phyloP scores from a whole-genome alignment of 2,797 vertebrate genomes.

The Coluber constrictor region DNA sequence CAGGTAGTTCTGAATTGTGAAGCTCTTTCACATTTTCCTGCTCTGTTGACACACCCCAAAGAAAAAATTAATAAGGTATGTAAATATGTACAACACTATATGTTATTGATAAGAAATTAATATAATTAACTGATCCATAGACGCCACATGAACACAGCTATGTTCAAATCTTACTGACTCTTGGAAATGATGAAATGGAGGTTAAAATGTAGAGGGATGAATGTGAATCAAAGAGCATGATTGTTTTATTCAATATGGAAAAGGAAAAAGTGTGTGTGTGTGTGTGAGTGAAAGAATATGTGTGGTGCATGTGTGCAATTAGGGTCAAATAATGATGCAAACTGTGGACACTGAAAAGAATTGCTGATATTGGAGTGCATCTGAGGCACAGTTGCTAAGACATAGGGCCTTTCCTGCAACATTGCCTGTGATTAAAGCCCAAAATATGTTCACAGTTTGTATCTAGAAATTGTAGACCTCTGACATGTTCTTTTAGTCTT shows the following conservation, averaged over 20 bases:
- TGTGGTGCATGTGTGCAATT: neutral
- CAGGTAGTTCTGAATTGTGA: slow-evolving; percentile 98
- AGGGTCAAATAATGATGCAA: slow-evolving; percentile 60
- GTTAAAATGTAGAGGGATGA: slow-evolving; percentile 65
- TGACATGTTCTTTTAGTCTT: slow-evolving; percentile 66
- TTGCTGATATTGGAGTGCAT: slow-evolving; percentile 94
- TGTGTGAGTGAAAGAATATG: neutral
- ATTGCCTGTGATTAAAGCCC: slow-evolving; percentile 88
- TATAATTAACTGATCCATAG: neutral
- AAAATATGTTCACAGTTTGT: slow-evolving; percentile 67
- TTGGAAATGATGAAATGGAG: slow-evolving; percentile 91
- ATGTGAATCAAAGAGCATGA: slow-evolving; percentile 16
- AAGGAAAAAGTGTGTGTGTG: neutral
- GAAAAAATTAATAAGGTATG: slow-evolving; percentile 99
- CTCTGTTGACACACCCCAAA: slow-evolving; percentile 96
- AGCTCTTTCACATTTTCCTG: slow-evolving; percentile 93
- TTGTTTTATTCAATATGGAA: neutral
- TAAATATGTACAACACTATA: neutral
- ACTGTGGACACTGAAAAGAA: slow-evolving; percentile 77
- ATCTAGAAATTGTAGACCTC: slow-evolving; percentile 74
- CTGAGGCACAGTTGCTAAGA: slow-evolving; percentile 83
- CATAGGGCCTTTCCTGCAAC: slow-evolving; percentile 71
- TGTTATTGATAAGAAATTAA: neutral
- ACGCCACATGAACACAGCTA: neutral
- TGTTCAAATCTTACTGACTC: slow-evolving; percentile 35